Percentiles rank a stretch among this genome's conserved stretches.
Evolutionary conservation across 2,113 vertebrate species (phyloP).

Genomic region (Rhombomys opimus): DNA sequence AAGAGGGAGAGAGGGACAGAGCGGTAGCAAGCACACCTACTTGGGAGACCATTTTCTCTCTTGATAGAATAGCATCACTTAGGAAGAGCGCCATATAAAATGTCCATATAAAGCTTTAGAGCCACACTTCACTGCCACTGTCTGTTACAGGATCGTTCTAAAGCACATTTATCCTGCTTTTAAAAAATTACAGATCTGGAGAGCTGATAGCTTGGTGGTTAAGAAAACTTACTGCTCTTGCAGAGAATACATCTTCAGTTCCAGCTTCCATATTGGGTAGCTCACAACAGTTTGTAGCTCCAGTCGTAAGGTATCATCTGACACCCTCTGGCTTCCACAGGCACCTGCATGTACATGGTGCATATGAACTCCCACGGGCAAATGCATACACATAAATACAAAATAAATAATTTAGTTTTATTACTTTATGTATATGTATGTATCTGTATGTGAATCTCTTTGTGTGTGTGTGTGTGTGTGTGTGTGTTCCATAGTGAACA

Average conservation of each 20-base stretch:
- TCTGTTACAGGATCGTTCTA: neutral
- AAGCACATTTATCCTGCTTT: neutral
- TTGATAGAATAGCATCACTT: neutral
- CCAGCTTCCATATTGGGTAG: neutral
- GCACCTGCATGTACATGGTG: neutral
- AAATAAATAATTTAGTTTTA: neutral
- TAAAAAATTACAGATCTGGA: neutral
- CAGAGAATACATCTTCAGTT: neutral
- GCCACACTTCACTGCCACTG: neutral
- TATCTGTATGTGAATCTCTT: neutral
- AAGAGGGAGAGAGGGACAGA: neutral
- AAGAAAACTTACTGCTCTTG: neutral
- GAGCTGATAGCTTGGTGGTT: neutral
- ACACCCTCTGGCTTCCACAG: neutral
- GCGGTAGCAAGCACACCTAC: neutral
- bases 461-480: neutral
- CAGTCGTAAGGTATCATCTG: neutral
- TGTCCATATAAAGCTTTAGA: neutral
- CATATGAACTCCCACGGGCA: neutral
- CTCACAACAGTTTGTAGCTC: neutral
- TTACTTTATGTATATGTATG: neutral
- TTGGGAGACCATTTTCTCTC: neutral
- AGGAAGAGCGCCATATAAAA: neutral
- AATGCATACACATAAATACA: neutral
- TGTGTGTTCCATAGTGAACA: neutral